Evolutionary conservation across 2,113 vertebrate genomes (phyloP).

Genomic region (Hydrolagus affinis): DNA sequence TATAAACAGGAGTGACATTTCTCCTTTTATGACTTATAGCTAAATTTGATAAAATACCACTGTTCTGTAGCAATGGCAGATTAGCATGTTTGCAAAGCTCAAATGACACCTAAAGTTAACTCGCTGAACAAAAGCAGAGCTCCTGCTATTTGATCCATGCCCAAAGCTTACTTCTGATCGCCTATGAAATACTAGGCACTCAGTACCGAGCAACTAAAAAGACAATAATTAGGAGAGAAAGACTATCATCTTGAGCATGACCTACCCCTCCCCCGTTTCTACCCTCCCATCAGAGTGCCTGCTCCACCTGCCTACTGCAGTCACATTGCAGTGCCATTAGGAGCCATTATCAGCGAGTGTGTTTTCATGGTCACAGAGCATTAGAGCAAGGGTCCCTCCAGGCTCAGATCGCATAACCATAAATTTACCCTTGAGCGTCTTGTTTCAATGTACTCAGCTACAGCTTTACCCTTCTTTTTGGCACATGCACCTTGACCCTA

Average conservation of each 20-base stretch:
- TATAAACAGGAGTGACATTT: no score
- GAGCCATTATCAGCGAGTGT: constrained; percentile 56
- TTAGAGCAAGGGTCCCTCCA: constrained; percentile 46
- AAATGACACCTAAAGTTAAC: neutral
- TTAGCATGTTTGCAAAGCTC: neutral
- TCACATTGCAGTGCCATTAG: constrained; percentile 53
- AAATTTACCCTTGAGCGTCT: constrained; percentile 44
- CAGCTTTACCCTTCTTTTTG: constrained; percentile 42
- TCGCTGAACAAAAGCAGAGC: neutral
- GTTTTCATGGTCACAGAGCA: constrained; percentile 65
- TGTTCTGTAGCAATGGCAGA: neutral
- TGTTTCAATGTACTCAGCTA: constrained; percentile 43
- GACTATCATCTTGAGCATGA: constrained; percentile 36
- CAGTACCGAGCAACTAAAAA: constrained; percentile 8
- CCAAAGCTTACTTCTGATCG: neutral
- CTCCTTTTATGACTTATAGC: neutral
- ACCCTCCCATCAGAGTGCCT: constrained; percentile 36
- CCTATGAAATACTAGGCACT: neutral
- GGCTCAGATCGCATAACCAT: constrained; percentile 44
- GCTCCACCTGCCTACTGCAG: constrained; percentile 27
- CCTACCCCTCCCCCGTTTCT: constrained; percentile 35
- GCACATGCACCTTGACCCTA: constrained; percentile 53
- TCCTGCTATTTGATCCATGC: neutral
- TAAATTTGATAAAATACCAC: neutral
- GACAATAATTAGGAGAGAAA: constrained; percentile 41